phyloP scores from a whole-genome alignment of 2,113 vertebrate genomes.

The Leucopternis melanops region DNA sequence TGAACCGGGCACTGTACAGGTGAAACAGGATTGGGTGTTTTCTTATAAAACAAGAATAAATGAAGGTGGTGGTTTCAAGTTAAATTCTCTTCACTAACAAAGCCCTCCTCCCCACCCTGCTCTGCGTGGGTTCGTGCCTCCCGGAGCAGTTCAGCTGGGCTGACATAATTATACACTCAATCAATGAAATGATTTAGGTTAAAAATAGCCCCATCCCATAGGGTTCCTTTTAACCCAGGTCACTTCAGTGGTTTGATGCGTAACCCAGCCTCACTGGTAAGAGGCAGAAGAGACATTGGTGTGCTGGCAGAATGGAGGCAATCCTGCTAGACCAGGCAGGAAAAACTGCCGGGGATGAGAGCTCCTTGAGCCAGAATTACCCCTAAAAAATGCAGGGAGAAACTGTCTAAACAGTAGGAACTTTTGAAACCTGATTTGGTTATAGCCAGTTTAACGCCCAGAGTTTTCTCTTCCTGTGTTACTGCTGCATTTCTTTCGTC shows the following conservation, averaged over 20 bases:
- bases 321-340: neutral
- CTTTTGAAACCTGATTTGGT: neutral
- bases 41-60: neutral
- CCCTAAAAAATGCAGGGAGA: neutral
- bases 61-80: neutral
- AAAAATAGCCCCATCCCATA: neutral
- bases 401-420: neutral
- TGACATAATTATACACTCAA: neutral
- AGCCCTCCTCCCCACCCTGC: neutral
- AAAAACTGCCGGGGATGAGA: fast-evolving
- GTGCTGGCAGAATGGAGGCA: neutral
- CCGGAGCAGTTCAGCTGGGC: neutral
- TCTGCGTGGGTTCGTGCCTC: neutral
- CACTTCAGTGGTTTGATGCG: neutral
- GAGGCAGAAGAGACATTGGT: neutral
- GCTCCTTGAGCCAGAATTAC: neutral
- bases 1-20: neutral
- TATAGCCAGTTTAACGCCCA: neutral
- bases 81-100: neutral
- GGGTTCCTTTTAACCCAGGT: neutral
- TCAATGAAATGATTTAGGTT: neutral
- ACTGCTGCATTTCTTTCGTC: neutral
- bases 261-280: neutral
- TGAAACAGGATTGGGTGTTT: neutral
- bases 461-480: neutral